Evolutionary conservation across 2,797 vertebrate species (phyloP).

Genomic region (Spinus olivaceus): DNA sequence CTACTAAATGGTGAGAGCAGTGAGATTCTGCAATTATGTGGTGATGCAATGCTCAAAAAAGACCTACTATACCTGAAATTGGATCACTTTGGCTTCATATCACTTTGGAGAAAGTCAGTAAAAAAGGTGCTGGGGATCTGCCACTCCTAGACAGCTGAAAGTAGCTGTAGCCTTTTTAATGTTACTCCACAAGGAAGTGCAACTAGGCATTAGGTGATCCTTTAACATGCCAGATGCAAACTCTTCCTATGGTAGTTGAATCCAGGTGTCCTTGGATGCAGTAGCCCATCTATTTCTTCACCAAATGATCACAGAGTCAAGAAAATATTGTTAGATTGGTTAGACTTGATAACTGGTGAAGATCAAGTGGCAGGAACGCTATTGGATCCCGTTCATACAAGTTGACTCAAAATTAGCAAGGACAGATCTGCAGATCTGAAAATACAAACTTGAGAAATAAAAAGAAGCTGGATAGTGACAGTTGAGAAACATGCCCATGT

Average conservation of each 20-base stretch:
- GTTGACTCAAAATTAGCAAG: neutral
- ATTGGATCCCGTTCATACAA: neutral
- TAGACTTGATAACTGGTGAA: neutral
- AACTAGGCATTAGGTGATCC: neutral
- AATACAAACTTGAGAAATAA: neutral
- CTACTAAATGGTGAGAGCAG: neutral
- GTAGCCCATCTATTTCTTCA: neutral
- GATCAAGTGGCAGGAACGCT: neutral
- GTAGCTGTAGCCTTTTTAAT: neutral
- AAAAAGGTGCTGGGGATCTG: neutral
- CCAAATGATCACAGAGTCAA: neutral
- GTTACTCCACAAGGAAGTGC: neutral
- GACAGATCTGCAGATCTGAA: neutral
- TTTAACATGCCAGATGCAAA: neutral
- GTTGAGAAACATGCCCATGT: neutral
- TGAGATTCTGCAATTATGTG: neutral
- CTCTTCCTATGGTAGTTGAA: neutral
- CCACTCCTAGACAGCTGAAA: neutral
- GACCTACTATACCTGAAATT: neutral
- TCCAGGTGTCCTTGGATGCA: neutral
- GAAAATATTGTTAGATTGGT: neutral
- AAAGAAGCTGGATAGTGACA: neutral
- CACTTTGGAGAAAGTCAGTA: neutral
- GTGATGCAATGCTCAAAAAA: neutral
- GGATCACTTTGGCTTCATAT: neutral